Conservation (phyloP, 2,113 vertebrate genomes). For the Macrotis lagotis region DNA sequence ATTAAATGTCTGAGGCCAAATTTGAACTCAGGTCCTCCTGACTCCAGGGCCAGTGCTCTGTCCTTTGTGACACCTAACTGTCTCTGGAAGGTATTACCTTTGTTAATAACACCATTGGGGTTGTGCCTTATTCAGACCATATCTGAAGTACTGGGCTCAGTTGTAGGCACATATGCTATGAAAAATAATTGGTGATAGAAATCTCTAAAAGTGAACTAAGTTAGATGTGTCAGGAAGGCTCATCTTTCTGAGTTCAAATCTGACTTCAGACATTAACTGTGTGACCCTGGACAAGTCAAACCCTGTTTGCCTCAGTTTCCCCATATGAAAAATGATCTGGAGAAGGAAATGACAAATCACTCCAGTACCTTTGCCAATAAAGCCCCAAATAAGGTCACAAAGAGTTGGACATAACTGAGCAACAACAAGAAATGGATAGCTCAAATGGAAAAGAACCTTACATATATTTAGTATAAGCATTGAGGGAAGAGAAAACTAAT, state of each 20-base stretch:
- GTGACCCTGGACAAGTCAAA: background rate
- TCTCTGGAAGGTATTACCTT: background rate
- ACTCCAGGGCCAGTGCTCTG: too few relatives aligned
- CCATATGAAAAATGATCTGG: background rate
- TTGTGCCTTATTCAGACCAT: background rate
- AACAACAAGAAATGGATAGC: background rate
- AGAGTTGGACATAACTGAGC: background rate
- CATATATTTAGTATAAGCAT: background rate
- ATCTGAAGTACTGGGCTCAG: background rate
- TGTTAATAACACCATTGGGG: background rate
- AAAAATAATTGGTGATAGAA: background rate
- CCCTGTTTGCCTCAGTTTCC: background rate
- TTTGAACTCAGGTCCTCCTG: too few relatives aligned
- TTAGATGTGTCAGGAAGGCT: background rate
- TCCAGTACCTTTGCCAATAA: background rate
- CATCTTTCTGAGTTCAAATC: background rate
- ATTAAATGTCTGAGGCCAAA: too few relatives aligned
- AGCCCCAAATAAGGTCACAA: background rate
- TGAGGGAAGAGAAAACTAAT: background rate
- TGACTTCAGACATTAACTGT: background rate
- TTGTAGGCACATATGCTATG: background rate
- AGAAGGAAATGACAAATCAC: background rate
- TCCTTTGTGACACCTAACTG: too few relatives aligned
- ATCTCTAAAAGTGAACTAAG: background rate
- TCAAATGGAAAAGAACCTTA: background rate